phyloP scores from a whole-genome alignment of 1,140 invertebrate genomes.

The Lordiphosa clarofinis region DNA sequence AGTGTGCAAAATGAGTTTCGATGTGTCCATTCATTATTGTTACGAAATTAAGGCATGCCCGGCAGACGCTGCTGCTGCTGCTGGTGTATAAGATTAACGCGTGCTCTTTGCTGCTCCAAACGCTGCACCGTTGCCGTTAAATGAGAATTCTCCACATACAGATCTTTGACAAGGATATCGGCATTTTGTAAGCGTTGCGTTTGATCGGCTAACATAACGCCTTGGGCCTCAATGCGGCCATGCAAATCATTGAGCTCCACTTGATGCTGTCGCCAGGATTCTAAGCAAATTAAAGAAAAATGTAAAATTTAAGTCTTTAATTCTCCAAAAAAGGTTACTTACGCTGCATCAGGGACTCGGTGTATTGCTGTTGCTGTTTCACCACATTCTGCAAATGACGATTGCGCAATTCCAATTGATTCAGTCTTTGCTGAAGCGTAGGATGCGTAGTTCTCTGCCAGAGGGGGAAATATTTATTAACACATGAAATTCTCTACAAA shows the following conservation, averaged over 20 bases:
- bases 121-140: slow-evolving; percentile 84
- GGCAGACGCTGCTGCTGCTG: slow-evolving; percentile 71
- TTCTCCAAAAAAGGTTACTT: slow-evolving; percentile 59
- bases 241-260: slow-evolving; percentile 83
- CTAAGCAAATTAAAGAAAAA: slow-evolving; percentile 69
- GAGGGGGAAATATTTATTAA: background rate
- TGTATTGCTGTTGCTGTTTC: slow-evolving; percentile 84
- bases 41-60: slow-evolving; percentile 70
- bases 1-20: slow-evolving; percentile 44
- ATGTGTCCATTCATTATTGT: slow-evolving; percentile 40
- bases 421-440: slow-evolving; percentile 72
- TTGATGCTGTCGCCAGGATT: slow-evolving; percentile 84
- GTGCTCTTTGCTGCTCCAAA: slow-evolving; percentile 82
- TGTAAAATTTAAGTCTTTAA: background rate
- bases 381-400: slow-evolving; percentile 83
- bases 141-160: slow-evolving; percentile 90
- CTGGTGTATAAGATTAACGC: slow-evolving; percentile 70
- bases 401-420: slow-evolving; percentile 82
- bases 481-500: background rate
- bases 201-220: slow-evolving; percentile 84
- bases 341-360: slow-evolving; percentile 85
- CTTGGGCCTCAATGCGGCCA: slow-evolving; percentile 82
- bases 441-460: slow-evolving; percentile 75
- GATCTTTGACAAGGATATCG: slow-evolving; percentile 87
- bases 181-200: slow-evolving; percentile 85